A percentile compares a stretch with the other conserved stretches of the same genome.
These are phyloP conservation scores for Ephialtes manifestator DNA, from an alignment of 2,888 invertebrate species.

Conservation along the genomic window DNA sequence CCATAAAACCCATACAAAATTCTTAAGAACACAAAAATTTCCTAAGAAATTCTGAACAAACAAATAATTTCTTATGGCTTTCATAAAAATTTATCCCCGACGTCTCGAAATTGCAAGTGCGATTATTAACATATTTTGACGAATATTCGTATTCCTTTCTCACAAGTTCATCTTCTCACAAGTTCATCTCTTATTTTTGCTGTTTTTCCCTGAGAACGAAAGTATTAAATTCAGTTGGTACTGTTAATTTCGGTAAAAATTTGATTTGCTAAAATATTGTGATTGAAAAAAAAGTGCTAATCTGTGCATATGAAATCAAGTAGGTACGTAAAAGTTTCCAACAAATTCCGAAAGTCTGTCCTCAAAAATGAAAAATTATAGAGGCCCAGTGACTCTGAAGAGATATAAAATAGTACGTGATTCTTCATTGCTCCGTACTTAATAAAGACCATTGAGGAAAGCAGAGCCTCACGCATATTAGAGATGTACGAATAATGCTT, in stretches of 20 bases:
- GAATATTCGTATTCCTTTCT: no score
- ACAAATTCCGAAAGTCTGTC: not conserved
- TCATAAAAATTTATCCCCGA: no score
- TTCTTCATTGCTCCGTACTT: constrained; percentile 10
- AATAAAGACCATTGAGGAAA: constrained; percentile 8
- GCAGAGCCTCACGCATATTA: constrained; percentile 33
- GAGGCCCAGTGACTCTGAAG: constrained; percentile 3
- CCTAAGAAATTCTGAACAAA: no score
- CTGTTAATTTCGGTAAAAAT: not conserved
- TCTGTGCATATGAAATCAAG: not conserved
- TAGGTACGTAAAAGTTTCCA: not conserved
- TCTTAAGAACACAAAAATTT: no score
- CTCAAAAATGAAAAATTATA: not conserved
- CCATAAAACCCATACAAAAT: no score
- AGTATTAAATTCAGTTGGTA: not conserved
- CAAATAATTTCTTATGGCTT: no score
- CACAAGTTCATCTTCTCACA: no score
- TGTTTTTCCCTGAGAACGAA: no score
- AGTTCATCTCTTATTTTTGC: no score
- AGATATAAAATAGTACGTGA: constrained; percentile 41
- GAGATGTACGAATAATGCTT: constrained; percentile 76
- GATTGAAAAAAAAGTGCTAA: not conserved
- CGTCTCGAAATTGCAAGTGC: no score
- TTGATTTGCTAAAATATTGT: not conserved
- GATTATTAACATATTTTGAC: no score